Percentiles rank a stretch among this genome's conserved stretches.
Conservation (phyloP, 1,140 invertebrate genomes). For the Lepidotrigona ventralis region DNA sequence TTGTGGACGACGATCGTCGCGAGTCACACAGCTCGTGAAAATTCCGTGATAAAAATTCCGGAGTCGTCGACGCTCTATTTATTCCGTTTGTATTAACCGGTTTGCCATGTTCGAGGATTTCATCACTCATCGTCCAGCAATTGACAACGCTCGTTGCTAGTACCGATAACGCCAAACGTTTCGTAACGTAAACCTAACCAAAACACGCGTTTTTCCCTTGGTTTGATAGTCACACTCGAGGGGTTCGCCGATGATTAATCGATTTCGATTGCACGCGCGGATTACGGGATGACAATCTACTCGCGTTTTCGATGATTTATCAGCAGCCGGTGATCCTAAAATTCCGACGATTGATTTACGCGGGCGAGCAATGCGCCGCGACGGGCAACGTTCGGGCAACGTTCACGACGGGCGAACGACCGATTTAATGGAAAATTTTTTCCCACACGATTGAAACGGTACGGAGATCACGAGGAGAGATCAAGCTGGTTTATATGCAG, state of each 20-base stretch:
- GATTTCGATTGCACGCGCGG: not conserved
- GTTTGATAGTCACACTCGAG: not conserved
- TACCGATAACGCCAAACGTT: conserved; percentile 14
- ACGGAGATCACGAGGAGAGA: conserved; percentile 13
- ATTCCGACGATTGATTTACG: conserved; percentile 7
- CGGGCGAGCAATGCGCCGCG: not conserved
- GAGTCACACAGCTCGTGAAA: conserved; percentile 35
- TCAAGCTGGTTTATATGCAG: conserved; percentile 13
- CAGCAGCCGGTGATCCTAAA: not conserved
- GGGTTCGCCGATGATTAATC: conserved; percentile 28
- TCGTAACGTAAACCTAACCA: not conserved
- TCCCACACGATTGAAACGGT: not conserved
- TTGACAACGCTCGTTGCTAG: conserved; percentile 3
- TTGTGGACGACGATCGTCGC: not conserved
- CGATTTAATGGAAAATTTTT: conserved; percentile 42
- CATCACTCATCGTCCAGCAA: not conserved
- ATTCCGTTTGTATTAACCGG: conserved; percentile 1
- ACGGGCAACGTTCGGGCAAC: not conserved
- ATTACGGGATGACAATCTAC: not conserved
- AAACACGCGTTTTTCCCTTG: conserved; percentile 2
- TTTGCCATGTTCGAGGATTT: conserved; percentile 19
- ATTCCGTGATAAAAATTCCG: conserved; percentile 33
- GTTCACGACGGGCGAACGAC: not conserved
- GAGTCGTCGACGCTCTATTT: conserved; percentile 27
- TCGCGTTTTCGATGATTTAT: conserved; percentile 9